Percentiles rank a stretch among this genome's conserved stretches.
These are phyloP conservation scores for Portunus trituberculatus DNA, from an alignment of 1,140 invertebrate species.

Conservation along the genomic window DNA sequence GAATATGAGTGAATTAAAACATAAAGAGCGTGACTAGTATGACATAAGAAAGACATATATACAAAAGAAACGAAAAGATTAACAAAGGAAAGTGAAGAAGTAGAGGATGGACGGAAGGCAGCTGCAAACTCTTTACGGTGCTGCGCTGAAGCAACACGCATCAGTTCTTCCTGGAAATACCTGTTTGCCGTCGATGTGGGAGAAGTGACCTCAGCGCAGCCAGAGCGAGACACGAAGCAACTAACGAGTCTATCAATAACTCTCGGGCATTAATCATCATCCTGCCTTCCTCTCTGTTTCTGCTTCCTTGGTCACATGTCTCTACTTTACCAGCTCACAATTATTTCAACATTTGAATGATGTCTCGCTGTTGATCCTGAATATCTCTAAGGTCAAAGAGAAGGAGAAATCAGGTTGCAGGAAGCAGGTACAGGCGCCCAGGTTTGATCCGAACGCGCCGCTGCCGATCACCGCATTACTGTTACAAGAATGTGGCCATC, in stretches of 20 bases:
- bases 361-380: not conserved
- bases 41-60: too few species aligned
- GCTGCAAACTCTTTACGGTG: not conserved
- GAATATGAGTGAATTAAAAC: too few species aligned
- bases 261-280: not conserved
- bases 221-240: not conserved
- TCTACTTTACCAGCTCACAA: too few species aligned
- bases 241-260: not conserved
- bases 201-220: not conserved
- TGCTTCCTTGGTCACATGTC: too few species aligned
- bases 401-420: not conserved
- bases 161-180: not conserved
- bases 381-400: not conserved
- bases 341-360: too few species aligned
- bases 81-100: too few species aligned
- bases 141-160: not conserved
- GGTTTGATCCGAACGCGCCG: not conserved
- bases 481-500: constrained; percentile 40
- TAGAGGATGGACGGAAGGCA: too few species aligned
- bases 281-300: too few species aligned
- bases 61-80: too few species aligned
- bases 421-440: not conserved
- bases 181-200: not conserved
- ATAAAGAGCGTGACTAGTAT: too few species aligned
- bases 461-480: not conserved